Evolutionary conservation across 2,888 invertebrate species (phyloP).

Genomic region (Ommatoiulus sabulosus): DNA sequence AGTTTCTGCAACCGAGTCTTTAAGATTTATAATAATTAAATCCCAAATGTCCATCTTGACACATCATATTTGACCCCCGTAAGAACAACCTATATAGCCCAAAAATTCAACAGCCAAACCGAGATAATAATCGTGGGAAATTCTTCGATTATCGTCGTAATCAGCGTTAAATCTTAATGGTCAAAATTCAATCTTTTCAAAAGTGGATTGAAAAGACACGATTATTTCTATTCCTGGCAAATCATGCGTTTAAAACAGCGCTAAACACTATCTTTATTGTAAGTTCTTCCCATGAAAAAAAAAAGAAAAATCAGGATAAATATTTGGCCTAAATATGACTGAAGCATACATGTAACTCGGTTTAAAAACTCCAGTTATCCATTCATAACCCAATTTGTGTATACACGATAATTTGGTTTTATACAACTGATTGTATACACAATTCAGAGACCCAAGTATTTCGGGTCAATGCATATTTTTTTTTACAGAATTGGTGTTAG

Average conservation of each 20-base stretch:
- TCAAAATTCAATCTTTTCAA: neutral
- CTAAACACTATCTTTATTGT: neutral
- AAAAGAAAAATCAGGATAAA: neutral
- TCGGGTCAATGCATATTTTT: no score
- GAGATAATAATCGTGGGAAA: conserved; percentile 1
- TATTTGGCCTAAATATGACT: conserved; percentile 5
- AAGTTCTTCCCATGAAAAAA: conserved; percentile 3
- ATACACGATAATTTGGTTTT: no score
- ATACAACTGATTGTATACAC: no score
- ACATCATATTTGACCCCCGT: neutral
- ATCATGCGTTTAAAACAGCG: neutral
- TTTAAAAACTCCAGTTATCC: neutral
- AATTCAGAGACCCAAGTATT: no score
- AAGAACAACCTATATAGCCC: neutral
- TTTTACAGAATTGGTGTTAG: no score
- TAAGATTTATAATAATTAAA: neutral
- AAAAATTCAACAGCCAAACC: neutral
- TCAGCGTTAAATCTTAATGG: neutral
- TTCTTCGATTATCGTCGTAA: neutral
- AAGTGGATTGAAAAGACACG: conserved; percentile 25
- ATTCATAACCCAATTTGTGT: neutral
- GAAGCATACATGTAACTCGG: neutral
- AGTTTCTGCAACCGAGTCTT: neutral
- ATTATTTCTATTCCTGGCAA: neutral
- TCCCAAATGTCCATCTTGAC: neutral